Evolutionary conservation across 2,113 vertebrate species (phyloP).

Genomic region (Ciconia stormi): DNA sequence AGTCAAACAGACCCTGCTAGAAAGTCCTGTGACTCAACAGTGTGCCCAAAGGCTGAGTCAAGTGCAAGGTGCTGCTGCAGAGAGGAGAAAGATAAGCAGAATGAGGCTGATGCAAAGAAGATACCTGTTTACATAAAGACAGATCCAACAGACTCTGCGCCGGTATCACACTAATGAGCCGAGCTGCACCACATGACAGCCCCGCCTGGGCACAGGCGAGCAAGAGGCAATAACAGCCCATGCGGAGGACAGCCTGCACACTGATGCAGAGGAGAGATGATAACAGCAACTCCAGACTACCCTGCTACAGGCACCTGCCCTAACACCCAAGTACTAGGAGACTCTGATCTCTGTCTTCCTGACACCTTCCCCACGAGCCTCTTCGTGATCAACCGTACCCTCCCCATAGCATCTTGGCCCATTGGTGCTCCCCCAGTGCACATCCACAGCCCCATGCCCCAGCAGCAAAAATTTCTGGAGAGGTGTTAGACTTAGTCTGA

Average conservation of each 20-base stretch:
- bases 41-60: not conserved
- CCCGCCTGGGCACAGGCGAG: not conserved
- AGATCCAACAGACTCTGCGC: not conserved
- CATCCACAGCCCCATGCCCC: not conserved
- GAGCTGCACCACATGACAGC: not conserved
- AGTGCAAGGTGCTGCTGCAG: not conserved
- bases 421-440: not conserved
- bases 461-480: not conserved
- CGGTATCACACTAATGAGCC: rapidly evolving
- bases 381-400: no score
- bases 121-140: not conserved
- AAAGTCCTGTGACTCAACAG: not conserved
- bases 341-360: not conserved
- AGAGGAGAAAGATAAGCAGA: not conserved
- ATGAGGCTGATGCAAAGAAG: not conserved
- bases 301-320: not conserved
- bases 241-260: not conserved
- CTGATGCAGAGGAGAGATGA: not conserved
- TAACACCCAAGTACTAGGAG: not conserved
- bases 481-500: not conserved
- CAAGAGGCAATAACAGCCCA: not conserved
- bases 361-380: not conserved
- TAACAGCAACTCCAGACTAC: not conserved
- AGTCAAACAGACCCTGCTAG: not conserved
- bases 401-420: not conserved